A percentile compares a stretch with the other conserved stretches of the same genome.
These are phyloP conservation scores for Dromiciops gliroides DNA, from an alignment of 2,113 vertebrate species.

Conservation along the genomic window DNA sequence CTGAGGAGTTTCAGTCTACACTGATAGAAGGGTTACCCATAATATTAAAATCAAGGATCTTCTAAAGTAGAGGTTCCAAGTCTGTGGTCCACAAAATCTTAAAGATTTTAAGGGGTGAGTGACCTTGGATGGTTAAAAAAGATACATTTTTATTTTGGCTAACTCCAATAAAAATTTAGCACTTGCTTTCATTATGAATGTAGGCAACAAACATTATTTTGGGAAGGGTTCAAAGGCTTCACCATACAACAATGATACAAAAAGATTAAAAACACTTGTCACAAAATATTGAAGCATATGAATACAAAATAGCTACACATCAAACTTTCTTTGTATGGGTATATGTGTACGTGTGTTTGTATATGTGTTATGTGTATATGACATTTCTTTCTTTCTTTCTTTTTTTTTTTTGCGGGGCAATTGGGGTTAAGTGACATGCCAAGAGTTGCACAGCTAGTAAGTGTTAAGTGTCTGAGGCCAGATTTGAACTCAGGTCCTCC, in stretches of 20 bases:
- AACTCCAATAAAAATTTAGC: not conserved
- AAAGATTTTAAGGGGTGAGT: not conserved
- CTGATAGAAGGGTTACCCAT: not conserved
- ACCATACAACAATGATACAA: not conserved
- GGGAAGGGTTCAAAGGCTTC: not conserved
- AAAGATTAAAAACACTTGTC: not conserved
- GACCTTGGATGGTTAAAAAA: not conserved
- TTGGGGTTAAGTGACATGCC: no score
- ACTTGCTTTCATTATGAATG: not conserved
- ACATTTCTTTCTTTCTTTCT: no score
- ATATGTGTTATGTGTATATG: not conserved
- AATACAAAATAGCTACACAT: not conserved
- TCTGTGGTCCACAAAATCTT: not conserved
- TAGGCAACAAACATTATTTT: not conserved
- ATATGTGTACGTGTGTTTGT: fast-evolving
- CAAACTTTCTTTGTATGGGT: not conserved
- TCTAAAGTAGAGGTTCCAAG: not conserved
- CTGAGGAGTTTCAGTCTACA: not conserved
- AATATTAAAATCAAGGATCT: not conserved
- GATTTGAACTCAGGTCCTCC: no score
- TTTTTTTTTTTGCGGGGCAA: no score
- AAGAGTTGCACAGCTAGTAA: no score
- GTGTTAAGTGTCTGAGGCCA: no score
- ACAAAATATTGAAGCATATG: not conserved
- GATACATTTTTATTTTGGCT: no score